Percentiles rank a stretch among this genome's conserved stretches.
These are phyloP conservation scores for Meles meles DNA, from an alignment of 2,113 vertebrate species.

Conservation along the genomic window DNA sequence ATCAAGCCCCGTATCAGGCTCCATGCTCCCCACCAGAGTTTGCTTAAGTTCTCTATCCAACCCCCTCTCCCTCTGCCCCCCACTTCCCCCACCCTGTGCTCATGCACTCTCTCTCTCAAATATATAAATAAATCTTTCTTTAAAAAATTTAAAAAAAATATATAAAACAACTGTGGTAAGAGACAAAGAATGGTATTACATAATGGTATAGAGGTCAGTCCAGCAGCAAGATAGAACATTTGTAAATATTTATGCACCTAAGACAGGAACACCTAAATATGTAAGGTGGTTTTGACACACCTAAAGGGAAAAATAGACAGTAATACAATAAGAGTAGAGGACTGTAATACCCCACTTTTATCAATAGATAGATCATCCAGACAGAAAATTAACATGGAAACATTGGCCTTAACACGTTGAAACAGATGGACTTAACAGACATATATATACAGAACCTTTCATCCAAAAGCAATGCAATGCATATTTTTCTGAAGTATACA, in stretches of 20 bases:
- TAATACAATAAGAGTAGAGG: background rate
- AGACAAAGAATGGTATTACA: background rate
- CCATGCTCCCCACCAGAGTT: background rate
- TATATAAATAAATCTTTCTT: background rate
- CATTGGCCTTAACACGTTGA: background rate
- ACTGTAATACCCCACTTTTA: background rate
- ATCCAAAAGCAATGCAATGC: background rate
- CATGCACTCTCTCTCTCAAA: background rate
- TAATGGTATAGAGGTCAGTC: background rate
- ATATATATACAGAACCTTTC: background rate
- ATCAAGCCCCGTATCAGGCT: background rate
- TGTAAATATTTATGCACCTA: background rate
- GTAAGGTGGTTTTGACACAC: background rate
- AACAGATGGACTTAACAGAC: background rate
- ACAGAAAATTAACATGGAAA: background rate
- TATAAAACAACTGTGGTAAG: background rate
- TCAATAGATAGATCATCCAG: background rate
- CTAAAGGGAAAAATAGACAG: background rate
- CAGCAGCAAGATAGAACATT: background rate
- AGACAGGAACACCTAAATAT: background rate
- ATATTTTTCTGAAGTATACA: background rate
- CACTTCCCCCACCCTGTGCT: background rate
- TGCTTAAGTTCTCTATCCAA: background rate
- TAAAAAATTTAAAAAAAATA: background rate
- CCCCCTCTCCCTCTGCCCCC: background rate